Base-by-base conservation (phyloP, 2,113 vertebrate genomes). In the Atractosteus spatula region DNA sequence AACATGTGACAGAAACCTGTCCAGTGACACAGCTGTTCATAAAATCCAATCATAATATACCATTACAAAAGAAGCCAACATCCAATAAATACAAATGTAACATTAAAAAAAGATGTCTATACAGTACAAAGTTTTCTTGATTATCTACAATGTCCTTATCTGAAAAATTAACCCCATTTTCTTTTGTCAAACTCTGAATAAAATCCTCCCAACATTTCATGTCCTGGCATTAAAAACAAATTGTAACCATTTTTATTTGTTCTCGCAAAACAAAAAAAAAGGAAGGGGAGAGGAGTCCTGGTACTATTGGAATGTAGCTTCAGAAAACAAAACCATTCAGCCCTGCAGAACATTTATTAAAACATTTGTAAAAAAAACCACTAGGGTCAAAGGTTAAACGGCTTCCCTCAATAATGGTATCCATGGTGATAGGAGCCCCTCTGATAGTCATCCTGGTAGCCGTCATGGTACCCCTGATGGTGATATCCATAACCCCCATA, bases 401-500 rank as follows among this genome's bases (percentile, higher is more conserved):
- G 63, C 77, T 79, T 65, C 80, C 74, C 68, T 92, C 89, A 96
- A 80, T 98, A 97, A 3, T 94, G 93, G n/a, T 98, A 97, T 77
- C 96, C 96, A 74, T 96, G 94, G 73, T 96, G 94, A 80, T 93
- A 91, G 76, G 88, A 87, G 71, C 90, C 85, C 7, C 91, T 92
- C 79, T 93, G 92, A 29, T 99, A 95, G 66, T 96, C 92, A 43
- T 96, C 94, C 76, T 97, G 94, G 80, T 99, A 97, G 42, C 95
- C 95, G n/a, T 96, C 95, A 54, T 97, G 95, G 63, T 99, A 98
- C 14, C 96, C 95, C 66, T 98, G 96, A 73, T 93, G 93, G 76
- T 97, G 97, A 86, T 99, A 99, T 74, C 97, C 95, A 2, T 99
- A 98, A 70, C 96, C 95, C 3, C 95, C 96, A 3, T 99, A 99